phyloP scores from a whole-genome alignment of 1,140 invertebrate species.

The Stenopsyche tienmushanensis region DNA sequence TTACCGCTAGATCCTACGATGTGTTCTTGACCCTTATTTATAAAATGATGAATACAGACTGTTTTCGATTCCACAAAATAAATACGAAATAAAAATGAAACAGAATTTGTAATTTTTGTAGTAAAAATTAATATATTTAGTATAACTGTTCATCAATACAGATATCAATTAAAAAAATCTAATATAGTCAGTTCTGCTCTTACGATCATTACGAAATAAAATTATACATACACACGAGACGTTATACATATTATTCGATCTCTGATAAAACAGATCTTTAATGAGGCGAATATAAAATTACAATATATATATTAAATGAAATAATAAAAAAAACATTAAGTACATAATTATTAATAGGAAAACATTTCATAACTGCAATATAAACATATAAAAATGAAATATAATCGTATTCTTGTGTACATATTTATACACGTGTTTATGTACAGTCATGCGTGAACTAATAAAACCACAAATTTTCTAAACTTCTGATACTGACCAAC shows the following conservation, averaged over 20 bases:
- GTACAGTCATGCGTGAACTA: too few relatives aligned
- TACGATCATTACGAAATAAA: background rate
- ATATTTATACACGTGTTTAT: too few relatives aligned
- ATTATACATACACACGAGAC: background rate
- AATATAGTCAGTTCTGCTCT: conserved; percentile 2
- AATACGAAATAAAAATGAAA: too few relatives aligned
- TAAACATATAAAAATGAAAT: background rate
- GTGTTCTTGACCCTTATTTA: too few relatives aligned
- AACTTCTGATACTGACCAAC: too few relatives aligned
- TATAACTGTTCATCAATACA: background rate
- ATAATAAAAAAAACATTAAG: background rate
- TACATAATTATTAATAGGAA: background rate
- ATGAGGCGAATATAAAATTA: background rate
- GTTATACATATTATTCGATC: background rate
- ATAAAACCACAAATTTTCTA: too few relatives aligned
- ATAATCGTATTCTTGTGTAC: background rate
- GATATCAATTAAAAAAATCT: background rate
- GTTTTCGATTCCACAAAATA: too few relatives aligned
- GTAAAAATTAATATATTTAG: conserved; percentile 11
- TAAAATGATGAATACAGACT: too few relatives aligned
- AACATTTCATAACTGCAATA: too few relatives aligned
- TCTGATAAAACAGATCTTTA: background rate
- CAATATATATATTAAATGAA: background rate
- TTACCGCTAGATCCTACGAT: too few relatives aligned
- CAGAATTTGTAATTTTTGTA: background rate